These are phyloP conservation scores for Lutraria rhynchaena DNA, from an alignment of 1,140 invertebrate genomes.

Conservation along the genomic window DNA sequence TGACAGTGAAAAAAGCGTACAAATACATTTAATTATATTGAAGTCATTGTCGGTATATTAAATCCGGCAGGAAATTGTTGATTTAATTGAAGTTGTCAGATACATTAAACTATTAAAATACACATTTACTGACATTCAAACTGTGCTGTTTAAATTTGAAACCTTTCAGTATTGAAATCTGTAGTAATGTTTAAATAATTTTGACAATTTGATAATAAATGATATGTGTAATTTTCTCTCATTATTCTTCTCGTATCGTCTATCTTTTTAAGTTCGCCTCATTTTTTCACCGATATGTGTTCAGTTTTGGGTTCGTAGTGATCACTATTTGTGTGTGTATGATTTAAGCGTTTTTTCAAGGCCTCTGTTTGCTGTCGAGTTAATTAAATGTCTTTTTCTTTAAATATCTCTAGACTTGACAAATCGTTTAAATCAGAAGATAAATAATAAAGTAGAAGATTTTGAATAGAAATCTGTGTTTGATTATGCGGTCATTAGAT, in stretches of 20 bases:
- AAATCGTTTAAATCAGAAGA: slow-evolving; percentile 46
- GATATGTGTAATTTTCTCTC: slow-evolving; percentile 34
- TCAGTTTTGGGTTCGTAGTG: neutral
- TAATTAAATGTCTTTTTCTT: slow-evolving; percentile 51
- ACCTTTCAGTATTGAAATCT: neutral
- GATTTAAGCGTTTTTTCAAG: slow-evolving; percentile 17
- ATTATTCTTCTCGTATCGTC: slow-evolving; percentile 22
- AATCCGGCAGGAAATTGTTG: neutral
- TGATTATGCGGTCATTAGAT: slow-evolving; percentile 37
- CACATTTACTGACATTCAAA: neutral
- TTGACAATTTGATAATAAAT: slow-evolving; percentile 52
- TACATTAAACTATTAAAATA: neutral
- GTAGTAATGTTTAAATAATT: slow-evolving; percentile 41
- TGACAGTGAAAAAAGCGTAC: no score
- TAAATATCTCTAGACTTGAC: slow-evolving; percentile 30
- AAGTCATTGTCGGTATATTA: neutral
- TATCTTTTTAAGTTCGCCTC: slow-evolving; percentile 28
- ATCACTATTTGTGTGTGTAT: no score
- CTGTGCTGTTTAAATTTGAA: neutral
- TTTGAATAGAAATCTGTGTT: slow-evolving; percentile 35
- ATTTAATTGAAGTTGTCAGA: neutral
- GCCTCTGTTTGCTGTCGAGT: slow-evolving; percentile 27
- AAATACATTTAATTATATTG: neutral
- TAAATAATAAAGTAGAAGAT: slow-evolving; percentile 32
- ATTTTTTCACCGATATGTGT: neutral